Evolutionary conservation across 2,797 vertebrate species (phyloP), one percentile per base, ranked within the genome.

Genomic region (Brachyalestes nurse): DNA sequence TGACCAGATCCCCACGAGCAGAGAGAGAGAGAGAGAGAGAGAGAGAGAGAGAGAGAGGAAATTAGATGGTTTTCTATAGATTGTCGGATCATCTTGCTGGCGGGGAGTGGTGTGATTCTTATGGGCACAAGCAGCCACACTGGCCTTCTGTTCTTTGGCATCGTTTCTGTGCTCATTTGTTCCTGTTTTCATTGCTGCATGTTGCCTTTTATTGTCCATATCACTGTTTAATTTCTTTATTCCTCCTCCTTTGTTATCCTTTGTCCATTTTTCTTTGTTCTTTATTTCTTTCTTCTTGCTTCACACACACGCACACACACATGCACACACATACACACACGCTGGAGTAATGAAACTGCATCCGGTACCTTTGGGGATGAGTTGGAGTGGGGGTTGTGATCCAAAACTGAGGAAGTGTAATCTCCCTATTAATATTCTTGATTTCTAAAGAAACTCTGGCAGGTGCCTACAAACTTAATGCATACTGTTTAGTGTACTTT

Each of bases 1-100:
- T 92, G 91, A 92, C 92, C 91, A 88, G 80, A 82, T 78, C 76
- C 76, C 55, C 66, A 17, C 40, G 34, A 78, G 71, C 34, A 73
- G 81, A 61, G 67, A 71, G 72, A 66, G 55, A 67, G 7, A 61
- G 79, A 62, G 61, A 51, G 38, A 70, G 77, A 70, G 72, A 81
- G 70, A 73, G 47, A 80, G 42, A 60, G 53, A 76, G 51, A 17
- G 25, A 67, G 61, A 58, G 12, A 73, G 57, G 45, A 47, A 47
- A 38, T 58, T 66, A 81, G 64, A 67, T 82, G 81, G 17, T 67
- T 67, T 78, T 78, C 81, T 82, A 78, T 82, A 78, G 75, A 82
- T 78, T 78, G 81, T 74, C 51, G 38, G 81, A 82, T 82, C 80
- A 78, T 73, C 49, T 72, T 78, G 64, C 61, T 82, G 75, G 75